Percentiles rank a stretch among this genome's conserved stretches.
phyloP scores from a whole-genome alignment of 2,797 vertebrate species.

The Thalassophryne amazonica region DNA sequence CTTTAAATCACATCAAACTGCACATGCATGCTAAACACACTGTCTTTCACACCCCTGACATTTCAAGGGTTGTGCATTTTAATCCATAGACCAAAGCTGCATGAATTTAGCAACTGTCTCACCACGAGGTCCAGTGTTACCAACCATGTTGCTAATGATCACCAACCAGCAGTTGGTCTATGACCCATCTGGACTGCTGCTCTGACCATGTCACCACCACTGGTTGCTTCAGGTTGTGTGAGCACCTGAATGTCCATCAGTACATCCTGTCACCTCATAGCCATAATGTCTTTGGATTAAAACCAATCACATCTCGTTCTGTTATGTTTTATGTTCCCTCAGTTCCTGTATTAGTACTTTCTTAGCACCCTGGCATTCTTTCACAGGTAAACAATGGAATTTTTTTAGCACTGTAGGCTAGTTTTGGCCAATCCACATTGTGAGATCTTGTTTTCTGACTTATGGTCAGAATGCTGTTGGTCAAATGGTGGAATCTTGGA shows the following conservation, averaged over 20 bases:
- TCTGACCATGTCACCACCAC: constrained; percentile 23
- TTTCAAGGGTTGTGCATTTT: constrained; percentile 2
- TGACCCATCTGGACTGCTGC: constrained; percentile 53
- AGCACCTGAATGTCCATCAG: constrained; percentile 30
- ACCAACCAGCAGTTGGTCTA: neutral
- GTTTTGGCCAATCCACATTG: too few relatives aligned
- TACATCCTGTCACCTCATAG: too few relatives aligned
- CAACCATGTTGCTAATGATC: constrained; percentile 12
- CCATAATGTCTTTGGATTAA: too few relatives aligned
- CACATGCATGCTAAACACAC: neutral
- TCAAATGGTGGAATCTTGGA: too few relatives aligned
- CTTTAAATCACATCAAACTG: constrained; percentile 19
- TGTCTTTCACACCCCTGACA: neutral
- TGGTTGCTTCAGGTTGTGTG: constrained; percentile 31
- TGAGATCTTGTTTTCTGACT: too few relatives aligned
- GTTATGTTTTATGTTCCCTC: too few relatives aligned
- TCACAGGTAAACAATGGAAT: too few relatives aligned
- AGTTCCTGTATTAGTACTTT: too few relatives aligned
- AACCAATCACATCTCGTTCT: too few relatives aligned
- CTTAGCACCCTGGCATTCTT: too few relatives aligned
- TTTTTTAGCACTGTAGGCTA: too few relatives aligned
- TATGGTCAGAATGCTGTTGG: too few relatives aligned
- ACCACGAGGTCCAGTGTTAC: constrained; percentile 9
- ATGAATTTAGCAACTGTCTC: constrained; percentile 6
- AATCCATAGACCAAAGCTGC: constrained; percentile 6